These are phyloP conservation scores for Pseudotriccus pelzelni DNA, from an alignment of 2,797 vertebrate genomes.

Conservation along the genomic window DNA sequence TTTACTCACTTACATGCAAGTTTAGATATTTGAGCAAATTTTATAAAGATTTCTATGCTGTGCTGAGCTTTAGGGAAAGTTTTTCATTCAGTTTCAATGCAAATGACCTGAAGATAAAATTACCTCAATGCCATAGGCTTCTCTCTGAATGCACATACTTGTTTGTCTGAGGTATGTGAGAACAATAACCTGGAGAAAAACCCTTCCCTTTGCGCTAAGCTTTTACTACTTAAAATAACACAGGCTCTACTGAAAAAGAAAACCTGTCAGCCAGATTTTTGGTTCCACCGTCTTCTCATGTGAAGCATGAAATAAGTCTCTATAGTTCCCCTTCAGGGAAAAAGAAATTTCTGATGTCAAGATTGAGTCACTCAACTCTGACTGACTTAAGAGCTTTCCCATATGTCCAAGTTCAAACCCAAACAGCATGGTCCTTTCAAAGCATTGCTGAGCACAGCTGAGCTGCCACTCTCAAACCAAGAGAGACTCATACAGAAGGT, in stretches of 20 bases:
- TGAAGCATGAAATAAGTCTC: constrained; percentile 6
- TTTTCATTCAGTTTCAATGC: background rate
- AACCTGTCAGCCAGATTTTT: constrained; percentile 19
- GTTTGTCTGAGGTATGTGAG: constrained; percentile 2
- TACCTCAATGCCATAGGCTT: background rate
- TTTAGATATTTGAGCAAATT: background rate
- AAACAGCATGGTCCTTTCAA: background rate
- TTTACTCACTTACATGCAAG: background rate
- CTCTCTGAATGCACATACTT: background rate
- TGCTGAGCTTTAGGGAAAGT: background rate
- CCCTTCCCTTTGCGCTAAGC: background rate
- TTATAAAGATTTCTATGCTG: background rate
- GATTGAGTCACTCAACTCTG: background rate
- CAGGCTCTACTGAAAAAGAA: background rate
- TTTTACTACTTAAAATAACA: background rate
- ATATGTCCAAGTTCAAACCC: background rate
- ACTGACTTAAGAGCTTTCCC: background rate
- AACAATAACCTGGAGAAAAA: background rate
- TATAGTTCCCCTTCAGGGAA: background rate
- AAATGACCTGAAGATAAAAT: constrained; percentile 23
- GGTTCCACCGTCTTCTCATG: background rate
- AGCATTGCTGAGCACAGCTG: background rate
- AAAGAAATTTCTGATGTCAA: constrained; percentile 8
- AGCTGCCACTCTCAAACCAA: background rate
- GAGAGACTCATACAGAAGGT: background rate